Evolutionary conservation across 2,113 vertebrate species (phyloP).

Genomic region (Smithornis capensis): DNA sequence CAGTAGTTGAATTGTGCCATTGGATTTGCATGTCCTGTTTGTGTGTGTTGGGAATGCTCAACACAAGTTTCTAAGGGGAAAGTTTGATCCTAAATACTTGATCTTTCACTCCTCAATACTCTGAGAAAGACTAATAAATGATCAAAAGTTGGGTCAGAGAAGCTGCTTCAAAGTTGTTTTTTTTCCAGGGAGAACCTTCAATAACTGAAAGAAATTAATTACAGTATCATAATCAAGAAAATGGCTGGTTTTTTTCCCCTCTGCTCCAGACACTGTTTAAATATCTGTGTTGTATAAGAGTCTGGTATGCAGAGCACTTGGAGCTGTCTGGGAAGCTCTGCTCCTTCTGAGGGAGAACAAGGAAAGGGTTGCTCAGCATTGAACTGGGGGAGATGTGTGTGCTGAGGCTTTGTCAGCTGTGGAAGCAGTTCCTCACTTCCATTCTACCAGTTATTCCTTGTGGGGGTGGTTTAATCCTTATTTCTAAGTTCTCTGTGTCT

Average conservation of each 20-base stretch:
- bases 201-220: not conserved
- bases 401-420: not conserved
- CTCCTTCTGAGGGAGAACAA: not conserved
- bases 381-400: not conserved
- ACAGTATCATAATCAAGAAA: not conserved
- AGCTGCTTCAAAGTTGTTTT: not conserved
- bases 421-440: not conserved
- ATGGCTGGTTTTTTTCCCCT: not conserved
- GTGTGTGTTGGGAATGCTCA: accelerated
- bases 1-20: not conserved
- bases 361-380: not conserved
- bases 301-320: constrained; percentile 66
- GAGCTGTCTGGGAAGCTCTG: constrained; percentile 58
- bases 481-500: too few species aligned
- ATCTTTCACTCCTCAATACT: not conserved
- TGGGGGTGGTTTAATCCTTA: not conserved
- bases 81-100: not conserved
- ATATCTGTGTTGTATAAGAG: constrained; percentile 50
- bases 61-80: not conserved
- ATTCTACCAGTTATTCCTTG: not conserved
- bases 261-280: constrained; percentile 54
- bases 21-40: not conserved
- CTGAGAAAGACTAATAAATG: not conserved
- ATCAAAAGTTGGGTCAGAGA: not conserved
- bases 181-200: not conserved